These are phyloP conservation scores for Hymenopus coronatus DNA, from an alignment of 2,888 invertebrate genomes.

Conservation along the genomic window DNA sequence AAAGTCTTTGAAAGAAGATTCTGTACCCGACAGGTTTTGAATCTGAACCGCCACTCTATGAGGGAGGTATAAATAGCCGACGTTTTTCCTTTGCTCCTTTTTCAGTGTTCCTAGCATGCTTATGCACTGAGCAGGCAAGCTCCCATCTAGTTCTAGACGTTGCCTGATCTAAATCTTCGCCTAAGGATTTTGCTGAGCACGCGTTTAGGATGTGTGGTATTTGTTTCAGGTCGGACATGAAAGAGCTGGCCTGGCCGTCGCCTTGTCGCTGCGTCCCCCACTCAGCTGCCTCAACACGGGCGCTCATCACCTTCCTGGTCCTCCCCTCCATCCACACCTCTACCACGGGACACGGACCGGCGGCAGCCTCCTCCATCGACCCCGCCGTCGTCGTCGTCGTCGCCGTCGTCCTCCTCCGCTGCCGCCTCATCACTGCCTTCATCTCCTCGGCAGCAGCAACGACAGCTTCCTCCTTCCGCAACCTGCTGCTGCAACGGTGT, in stretches of 20 bases:
- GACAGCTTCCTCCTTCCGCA: conserved; percentile 3
- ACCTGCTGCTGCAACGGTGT: not conserved
- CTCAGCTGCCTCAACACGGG: conserved; percentile 21
- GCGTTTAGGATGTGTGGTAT: not conserved
- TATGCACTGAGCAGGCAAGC: too few relatives aligned
- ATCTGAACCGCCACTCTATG: too few relatives aligned
- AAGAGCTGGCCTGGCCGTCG: conserved; percentile 27
- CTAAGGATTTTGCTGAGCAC: too few relatives aligned
- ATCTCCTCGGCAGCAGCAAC: not conserved
- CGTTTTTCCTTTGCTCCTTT: too few relatives aligned
- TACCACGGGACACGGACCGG: conserved; percentile 2
- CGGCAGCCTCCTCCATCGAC: not conserved
- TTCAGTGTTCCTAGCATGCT: too few relatives aligned
- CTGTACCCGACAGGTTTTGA: too few relatives aligned
- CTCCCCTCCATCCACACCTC: not conserved
- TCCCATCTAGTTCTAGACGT: too few relatives aligned
- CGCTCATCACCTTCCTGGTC: conserved; percentile 12
- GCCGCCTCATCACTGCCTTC: not conserved
- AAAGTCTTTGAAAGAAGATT: too few relatives aligned
- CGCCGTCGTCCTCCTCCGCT: not conserved
- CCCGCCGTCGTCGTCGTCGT: not conserved
- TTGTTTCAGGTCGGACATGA: conserved; percentile 31
- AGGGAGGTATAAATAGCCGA: too few relatives aligned
- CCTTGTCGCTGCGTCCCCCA: conserved; percentile 21
- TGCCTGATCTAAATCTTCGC: too few relatives aligned